A percentile compares a stretch with the other conserved stretches of the same genome.
Evolutionary conservation across 1,140 invertebrate genomes (phyloP).

Genomic region (Andrena cerasifolii): DNA sequence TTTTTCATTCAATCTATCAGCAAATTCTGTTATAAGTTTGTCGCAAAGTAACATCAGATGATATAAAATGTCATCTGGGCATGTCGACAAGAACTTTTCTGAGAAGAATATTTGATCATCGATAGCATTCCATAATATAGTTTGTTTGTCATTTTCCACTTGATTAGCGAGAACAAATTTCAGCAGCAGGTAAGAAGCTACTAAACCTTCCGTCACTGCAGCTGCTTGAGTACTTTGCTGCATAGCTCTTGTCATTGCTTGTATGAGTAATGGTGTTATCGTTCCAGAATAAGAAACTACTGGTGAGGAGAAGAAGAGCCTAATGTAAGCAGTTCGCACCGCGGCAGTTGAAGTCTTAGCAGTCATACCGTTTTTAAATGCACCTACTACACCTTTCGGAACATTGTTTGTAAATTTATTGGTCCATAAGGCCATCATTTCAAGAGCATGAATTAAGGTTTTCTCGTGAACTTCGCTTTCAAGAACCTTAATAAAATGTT

Average conservation of each 20-base stretch:
- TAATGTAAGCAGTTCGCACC: conserved; percentile 89
- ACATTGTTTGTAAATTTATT: conserved; percentile 86
- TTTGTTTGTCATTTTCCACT: conserved; percentile 83
- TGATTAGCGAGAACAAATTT: conserved; percentile 84
- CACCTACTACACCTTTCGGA: conserved; percentile 88
- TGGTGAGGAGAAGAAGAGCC: conserved; percentile 71
- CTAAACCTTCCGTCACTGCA: conserved; percentile 90
- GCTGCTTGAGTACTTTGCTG: conserved; percentile 82
- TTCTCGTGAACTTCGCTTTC: conserved; percentile 96
- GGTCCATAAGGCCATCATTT: conserved; percentile 92
- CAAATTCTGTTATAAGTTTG: conserved; percentile 85
- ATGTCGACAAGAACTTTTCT: conserved; percentile 90
- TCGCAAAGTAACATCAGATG: conserved; percentile 86
- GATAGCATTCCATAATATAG: conserved; percentile 86
- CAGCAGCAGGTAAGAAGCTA: conserved; percentile 89
- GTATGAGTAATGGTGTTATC: conserved; percentile 74
- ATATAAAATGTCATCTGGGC: conserved; percentile 86
- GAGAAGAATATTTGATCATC: conserved; percentile 92
- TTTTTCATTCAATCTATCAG: conserved; percentile 83
- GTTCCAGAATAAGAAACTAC: conserved; percentile 62
- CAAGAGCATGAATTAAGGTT: conserved; percentile 90
- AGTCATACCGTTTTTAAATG: conserved; percentile 91
- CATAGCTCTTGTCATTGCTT: conserved; percentile 74
- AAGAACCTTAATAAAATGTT: conserved; percentile 90
- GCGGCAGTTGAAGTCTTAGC: conserved; percentile 90